phyloP scores from a whole-genome alignment of 2,113 vertebrate species.

The Prinia subflava region DNA sequence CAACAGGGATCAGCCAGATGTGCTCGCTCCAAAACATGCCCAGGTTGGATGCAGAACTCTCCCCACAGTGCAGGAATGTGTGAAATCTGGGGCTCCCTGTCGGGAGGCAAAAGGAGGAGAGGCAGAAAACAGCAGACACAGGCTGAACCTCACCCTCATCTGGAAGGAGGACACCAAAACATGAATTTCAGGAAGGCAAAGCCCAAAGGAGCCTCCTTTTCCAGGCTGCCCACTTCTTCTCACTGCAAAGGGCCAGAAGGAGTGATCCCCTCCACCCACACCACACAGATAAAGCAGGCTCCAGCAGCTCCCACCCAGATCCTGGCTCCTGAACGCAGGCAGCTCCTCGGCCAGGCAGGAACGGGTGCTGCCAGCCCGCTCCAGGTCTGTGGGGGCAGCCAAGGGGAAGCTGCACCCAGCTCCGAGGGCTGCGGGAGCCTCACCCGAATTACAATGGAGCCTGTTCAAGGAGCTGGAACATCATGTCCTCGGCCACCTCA shows the following conservation, averaged over 20 bases:
- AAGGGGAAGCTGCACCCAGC: not conserved
- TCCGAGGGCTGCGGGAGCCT: not conserved
- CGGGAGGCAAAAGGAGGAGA: not conserved
- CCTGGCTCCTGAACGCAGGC: not conserved
- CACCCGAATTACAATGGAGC: constrained; percentile 25
- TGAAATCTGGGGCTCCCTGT: not conserved
- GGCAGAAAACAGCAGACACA: not conserved
- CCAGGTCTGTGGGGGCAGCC: not conserved
- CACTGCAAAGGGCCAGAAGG: not conserved
- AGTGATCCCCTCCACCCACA: not conserved
- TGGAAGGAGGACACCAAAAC: not conserved
- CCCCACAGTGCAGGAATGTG: constrained; percentile 42
- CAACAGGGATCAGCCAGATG: constrained; percentile 53
- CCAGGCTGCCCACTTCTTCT: not conserved
- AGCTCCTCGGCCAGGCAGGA: not conserved
- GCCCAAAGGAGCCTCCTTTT: not conserved
- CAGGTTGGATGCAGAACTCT: constrained; percentile 35
- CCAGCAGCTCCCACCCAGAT: not conserved
- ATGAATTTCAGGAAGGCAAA: not conserved
- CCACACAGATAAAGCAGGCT: not conserved
- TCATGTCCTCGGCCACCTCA: constrained; percentile 58
- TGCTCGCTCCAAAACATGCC: constrained; percentile 48
- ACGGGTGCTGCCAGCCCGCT: not conserved
- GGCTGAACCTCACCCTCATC: not conserved
- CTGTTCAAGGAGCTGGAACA: constrained; percentile 61